Conservation (phyloP, 2,797 vertebrate genomes). For the Lepidocolaptes lacrymiger region DNA sequence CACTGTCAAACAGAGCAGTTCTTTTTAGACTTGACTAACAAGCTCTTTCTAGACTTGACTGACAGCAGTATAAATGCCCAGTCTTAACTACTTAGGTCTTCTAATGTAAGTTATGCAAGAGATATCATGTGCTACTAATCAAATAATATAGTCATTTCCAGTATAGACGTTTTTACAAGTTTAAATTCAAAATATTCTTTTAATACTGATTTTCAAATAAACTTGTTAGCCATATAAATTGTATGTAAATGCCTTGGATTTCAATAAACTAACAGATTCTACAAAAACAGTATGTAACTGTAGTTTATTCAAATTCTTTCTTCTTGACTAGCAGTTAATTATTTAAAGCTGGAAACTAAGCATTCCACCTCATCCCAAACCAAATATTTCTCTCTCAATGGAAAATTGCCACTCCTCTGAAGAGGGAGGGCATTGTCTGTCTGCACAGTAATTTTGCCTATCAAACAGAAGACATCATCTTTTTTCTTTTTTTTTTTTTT, state of each 20-base stretch:
- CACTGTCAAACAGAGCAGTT: background rate
- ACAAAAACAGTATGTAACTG: background rate
- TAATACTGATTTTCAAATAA: background rate
- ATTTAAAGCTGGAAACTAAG: background rate
- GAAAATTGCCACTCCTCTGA: background rate
- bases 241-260: rapidly evolving
- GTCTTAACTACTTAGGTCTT: background rate
- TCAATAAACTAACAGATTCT: background rate
- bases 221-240: background rate
- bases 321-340: background rate
- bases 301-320: background rate
- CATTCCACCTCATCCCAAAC: background rate
- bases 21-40: background rate
- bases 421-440: background rate
- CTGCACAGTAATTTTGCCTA: background rate
- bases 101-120: background rate
- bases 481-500: background rate
- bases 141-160: background rate
- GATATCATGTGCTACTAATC: background rate
- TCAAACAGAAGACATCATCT: background rate
- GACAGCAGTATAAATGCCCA: background rate
- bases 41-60: background rate
- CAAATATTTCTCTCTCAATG: background rate
- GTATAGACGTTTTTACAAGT: background rate
- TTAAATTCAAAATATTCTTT: background rate